phyloP scores from a whole-genome alignment of 2,113 vertebrate genomes.

The Benitochromis conjunctus region DNA sequence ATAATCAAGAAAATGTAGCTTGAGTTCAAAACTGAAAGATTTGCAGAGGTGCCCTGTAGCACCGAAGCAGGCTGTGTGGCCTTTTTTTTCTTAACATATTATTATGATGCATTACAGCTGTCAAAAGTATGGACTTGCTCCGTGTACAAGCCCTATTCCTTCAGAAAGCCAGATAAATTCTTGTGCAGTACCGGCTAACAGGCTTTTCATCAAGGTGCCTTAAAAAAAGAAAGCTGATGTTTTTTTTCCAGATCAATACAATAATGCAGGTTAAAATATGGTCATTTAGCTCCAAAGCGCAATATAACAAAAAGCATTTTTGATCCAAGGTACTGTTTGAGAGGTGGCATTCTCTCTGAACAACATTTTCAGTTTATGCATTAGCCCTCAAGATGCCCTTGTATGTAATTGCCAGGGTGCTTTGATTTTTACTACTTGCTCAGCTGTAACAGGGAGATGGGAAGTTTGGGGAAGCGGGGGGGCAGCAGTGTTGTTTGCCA shows the following conservation, averaged over 20 bases:
- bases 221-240: neutral
- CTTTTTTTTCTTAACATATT: conserved; percentile 1
- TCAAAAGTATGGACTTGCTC: neutral
- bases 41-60: neutral
- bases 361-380: neutral
- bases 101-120: conserved; percentile 20
- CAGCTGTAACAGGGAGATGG: neutral
- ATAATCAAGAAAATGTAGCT: neutral
- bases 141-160: neutral
- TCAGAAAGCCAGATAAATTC: conserved; percentile 3
- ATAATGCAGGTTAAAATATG: neutral
- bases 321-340: neutral
- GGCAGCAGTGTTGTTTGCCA: neutral
- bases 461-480: neutral
- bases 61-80: neutral
- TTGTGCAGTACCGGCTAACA: neutral
- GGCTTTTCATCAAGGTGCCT: neutral
- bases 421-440: neutral
- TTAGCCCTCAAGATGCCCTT: neutral
- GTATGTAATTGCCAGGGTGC: neutral
- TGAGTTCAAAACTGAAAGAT: neutral
- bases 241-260: neutral
- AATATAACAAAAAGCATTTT: neutral
- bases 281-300: neutral
- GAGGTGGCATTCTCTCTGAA: neutral